These are phyloP conservation scores for human DNA, from an alignment of 2,113 vertebrate species.

Conservation along the genomic window DNA sequence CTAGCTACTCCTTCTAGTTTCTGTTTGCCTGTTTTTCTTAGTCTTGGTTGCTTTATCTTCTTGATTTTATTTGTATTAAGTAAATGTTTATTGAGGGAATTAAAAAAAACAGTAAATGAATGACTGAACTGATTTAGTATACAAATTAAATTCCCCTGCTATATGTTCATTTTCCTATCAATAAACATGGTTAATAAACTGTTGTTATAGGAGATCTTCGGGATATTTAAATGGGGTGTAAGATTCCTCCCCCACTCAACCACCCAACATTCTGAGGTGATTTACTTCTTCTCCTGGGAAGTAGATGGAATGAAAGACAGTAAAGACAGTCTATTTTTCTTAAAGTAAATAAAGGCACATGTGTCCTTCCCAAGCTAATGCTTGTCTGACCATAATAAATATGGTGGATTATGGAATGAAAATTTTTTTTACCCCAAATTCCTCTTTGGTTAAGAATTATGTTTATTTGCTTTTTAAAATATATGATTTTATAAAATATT, in stretches of 20 bases:
- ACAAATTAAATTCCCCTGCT: not conserved
- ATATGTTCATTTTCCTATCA: not conserved
- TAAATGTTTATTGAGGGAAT: not conserved
- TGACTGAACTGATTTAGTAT: not conserved
- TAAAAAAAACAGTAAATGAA: not conserved
- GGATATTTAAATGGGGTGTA: not conserved
- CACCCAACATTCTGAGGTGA: not conserved
- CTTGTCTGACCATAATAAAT: not conserved
- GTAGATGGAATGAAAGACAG: not conserved
- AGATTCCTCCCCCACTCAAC: not conserved
- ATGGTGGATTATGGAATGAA: not conserved
- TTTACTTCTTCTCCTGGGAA: not conserved
- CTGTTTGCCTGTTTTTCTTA: not conserved
- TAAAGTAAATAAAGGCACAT: not conserved
- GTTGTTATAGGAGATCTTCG: not conserved
- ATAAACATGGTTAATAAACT: not conserved
- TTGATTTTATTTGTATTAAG: conserved; percentile 14
- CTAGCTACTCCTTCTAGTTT: not conserved
- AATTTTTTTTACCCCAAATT: not conserved
- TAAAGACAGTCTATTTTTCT: not conserved
- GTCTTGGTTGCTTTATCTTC: not conserved
- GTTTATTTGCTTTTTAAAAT: not conserved
- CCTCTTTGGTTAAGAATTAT: conserved; percentile 6
- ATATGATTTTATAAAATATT: conserved; percentile 12
- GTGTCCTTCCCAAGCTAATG: not conserved